phyloP scores from a whole-genome alignment of 2,113 vertebrate species.

The Sciurus niger region DNA sequence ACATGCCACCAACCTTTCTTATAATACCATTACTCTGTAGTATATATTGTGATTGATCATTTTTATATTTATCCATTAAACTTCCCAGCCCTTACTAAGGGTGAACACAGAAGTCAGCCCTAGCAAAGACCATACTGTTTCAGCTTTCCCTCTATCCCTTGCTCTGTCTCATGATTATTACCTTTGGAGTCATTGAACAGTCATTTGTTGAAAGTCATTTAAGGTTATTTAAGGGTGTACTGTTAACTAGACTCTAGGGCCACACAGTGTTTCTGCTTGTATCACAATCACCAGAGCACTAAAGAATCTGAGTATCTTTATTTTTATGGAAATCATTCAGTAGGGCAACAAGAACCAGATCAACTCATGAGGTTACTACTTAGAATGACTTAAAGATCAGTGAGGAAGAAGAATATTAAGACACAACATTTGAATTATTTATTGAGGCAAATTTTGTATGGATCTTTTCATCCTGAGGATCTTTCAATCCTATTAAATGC shows the following conservation, averaged over 20 bases:
- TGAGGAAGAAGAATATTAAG: background rate
- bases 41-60: background rate
- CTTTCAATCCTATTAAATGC: too few species aligned
- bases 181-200: background rate
- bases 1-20: background rate
- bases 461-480: too few species aligned
- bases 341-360: background rate
- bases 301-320: background rate
- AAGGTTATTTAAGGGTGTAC: background rate
- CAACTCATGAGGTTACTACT: background rate
- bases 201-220: background rate
- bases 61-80: conserved; percentile 23
- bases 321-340: background rate
- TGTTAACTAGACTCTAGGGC: background rate
- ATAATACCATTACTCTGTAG: background rate
- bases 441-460: too few species aligned
- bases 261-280: background rate
- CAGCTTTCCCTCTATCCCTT: background rate
- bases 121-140: background rate
- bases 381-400: background rate
- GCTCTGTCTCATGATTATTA: background rate
- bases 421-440: too few species aligned
- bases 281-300: background rate
- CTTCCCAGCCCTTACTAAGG: background rate
- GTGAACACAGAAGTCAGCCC: background rate